Percentiles rank a stretch among this genome's conserved stretches.
Evolutionary conservation across 2,797 vertebrate genomes (phyloP).

Genomic region (Selene dorsalis): DNA sequence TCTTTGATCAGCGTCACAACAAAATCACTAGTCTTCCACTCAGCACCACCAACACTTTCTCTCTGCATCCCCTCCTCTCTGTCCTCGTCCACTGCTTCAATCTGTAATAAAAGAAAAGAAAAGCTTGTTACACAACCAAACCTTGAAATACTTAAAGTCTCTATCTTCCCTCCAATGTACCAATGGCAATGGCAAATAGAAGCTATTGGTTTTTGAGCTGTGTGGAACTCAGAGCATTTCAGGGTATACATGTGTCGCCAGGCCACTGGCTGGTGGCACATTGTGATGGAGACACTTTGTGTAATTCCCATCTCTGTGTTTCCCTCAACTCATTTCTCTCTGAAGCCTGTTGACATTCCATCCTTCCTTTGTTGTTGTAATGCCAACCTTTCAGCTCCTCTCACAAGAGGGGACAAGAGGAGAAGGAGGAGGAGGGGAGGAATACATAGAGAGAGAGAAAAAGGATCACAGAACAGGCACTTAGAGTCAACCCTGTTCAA

Average conservation of each 20-base stretch:
- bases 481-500: conserved; percentile 63
- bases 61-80: conserved; percentile 12
- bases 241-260: conserved; percentile 30
- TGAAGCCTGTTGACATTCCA: conserved; percentile 86
- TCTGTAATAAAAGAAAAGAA: conserved; percentile 52
- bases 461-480: conserved; percentile 69
- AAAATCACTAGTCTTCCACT: conserved; percentile 88
- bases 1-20: conserved; percentile 81
- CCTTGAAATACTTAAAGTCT: conserved; percentile 3
- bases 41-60: conserved; percentile 73
- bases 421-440: conserved; percentile 32
- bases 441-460: conserved; percentile 26
- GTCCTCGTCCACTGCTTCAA: conserved; percentile 38
- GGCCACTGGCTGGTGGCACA: background rate
- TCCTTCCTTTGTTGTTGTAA: conserved; percentile 85
- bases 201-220: conserved; percentile 21
- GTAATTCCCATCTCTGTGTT: conserved; percentile 62
- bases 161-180: background rate
- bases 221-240: conserved; percentile 16
- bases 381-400: conserved; percentile 85
- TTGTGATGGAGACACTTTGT: conserved; percentile 61
- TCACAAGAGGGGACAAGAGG: conserved; percentile 77
- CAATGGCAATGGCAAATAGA: background rate
- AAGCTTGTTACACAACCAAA: conserved; percentile 36
- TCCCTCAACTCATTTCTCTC: conserved; percentile 74